Evolutionary conservation across 2,797 vertebrate genomes (phyloP).

Genomic region (Threskiornis aethiopicus): DNA sequence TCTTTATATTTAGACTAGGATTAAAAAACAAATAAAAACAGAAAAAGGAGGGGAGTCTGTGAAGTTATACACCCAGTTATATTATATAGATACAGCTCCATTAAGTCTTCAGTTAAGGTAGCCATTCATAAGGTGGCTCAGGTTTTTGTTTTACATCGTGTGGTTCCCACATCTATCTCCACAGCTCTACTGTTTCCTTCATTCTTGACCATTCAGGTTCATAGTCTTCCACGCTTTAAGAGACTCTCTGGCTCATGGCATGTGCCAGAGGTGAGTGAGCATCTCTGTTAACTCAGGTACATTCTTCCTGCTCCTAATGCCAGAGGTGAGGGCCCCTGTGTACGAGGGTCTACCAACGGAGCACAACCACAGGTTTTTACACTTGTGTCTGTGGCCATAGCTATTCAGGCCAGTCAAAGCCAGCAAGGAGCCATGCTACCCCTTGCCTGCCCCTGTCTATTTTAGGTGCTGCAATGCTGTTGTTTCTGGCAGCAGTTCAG

Average conservation of each 20-base stretch:
- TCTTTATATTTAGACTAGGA: not conserved
- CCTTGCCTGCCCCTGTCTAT: not conserved
- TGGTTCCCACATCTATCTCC: not conserved
- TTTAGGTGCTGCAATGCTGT: not conserved
- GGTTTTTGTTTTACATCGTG: not conserved
- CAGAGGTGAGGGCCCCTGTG: not conserved
- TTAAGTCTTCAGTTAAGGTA: not conserved
- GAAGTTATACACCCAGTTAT: not conserved
- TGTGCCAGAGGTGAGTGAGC: not conserved
- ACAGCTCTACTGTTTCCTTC: not conserved
- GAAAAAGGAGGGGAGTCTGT: not conserved
- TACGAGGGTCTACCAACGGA: not conserved
- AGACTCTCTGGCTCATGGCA: not conserved
- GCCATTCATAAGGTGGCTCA: not conserved
- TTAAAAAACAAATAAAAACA: not conserved
- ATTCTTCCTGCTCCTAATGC: not conserved
- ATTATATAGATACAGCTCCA: not conserved
- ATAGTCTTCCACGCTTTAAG: not conserved
- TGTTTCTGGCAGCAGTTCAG: not conserved
- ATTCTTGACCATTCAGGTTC: not conserved
- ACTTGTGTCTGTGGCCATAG: not conserved
- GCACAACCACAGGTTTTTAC: not conserved
- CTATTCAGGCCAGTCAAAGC: not conserved
- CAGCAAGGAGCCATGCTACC: not conserved
- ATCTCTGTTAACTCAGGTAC: not conserved